Base-by-base conservation (phyloP, 2,888 invertebrate species). In the Caenorhabditis doughertyi region DNA sequence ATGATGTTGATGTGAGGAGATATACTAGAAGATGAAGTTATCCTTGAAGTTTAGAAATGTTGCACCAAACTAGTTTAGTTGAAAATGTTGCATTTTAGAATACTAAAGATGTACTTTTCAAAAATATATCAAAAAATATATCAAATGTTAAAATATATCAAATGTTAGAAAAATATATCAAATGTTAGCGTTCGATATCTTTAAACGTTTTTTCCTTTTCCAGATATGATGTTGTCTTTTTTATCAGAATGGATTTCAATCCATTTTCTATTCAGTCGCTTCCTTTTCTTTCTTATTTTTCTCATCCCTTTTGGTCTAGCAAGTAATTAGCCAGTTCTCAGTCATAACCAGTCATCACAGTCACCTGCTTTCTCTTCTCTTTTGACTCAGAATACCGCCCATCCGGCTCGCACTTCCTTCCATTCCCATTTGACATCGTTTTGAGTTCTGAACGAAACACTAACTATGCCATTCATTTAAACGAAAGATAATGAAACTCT, bases 391-490 rank as follows among this genome's bases (percentile, higher is more conserved):
- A 49, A 47, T 56, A 35, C 56, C 56, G 39, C 51, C 53, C 27
- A 53, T 70, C 70, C 65, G 32, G 39, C 9, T 35, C 35, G 5
- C 35, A 7, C 9, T 35, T 29, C 29, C 39, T 62, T 42, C 9
- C 18, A 47, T 32, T 9, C 25, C 60, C 60, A 42, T 44, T 44
- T 60, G 42, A 42, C 44, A 42, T 44, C 44, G 3, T 60, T 60
- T 64, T 49, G 64, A 64, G 47, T 49, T 64, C 64, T 25, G 7
- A 64, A 47, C 47, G 29, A 47, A 32, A 64, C 47, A 49, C 47
- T 64, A 39, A 67, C 67, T 39, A 67, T 67, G 51, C 44, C 67
- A 67, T 67, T 70, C 56, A 58, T 49, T 70, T 58, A 18, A 16
- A 35, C 1, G 32, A 21, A 8, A 64, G 16, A 29, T 1, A 5